phyloP scores from a whole-genome alignment of 2,113 vertebrate genomes.

The Etia nguti region DNA sequence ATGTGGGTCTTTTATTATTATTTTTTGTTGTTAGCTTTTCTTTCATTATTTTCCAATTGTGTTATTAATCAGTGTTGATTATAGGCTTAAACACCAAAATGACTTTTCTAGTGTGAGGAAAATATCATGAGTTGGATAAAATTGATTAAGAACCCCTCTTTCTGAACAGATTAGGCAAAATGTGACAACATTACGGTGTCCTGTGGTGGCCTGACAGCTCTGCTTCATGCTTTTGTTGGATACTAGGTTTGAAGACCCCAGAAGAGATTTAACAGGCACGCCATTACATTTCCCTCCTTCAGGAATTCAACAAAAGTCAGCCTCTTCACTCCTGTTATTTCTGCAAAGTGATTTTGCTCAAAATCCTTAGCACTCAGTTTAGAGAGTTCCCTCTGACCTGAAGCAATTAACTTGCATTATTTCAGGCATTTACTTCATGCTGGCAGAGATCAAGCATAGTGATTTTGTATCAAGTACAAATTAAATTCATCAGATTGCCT shows the following conservation, averaged over 20 bases:
- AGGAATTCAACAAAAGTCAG: not conserved
- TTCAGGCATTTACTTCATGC: constrained; percentile 7
- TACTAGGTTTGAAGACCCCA: not conserved
- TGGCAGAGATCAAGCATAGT: constrained; percentile 18
- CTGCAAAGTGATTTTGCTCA: not conserved
- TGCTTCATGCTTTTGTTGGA: not conserved
- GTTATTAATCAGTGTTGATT: not conserved
- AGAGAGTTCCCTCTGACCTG: not conserved
- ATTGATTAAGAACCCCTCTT: not conserved
- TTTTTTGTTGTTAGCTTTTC: not conserved
- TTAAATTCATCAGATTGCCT: not conserved
- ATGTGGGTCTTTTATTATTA: not conserved
- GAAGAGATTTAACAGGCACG: not conserved
- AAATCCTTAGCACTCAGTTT: not conserved
- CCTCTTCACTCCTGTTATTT: not conserved
- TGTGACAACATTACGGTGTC: not conserved
- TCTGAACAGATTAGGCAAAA: not conserved
- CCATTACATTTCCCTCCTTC: not conserved
- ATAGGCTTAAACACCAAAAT: not conserved
- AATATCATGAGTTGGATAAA: not conserved
- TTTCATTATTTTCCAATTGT: not conserved
- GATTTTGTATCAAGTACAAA: constrained; percentile 11
- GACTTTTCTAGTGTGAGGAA: not conserved
- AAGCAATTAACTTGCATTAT: constrained; percentile 26
- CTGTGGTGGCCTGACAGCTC: not conserved